Base-by-base conservation (phyloP, 1,140 invertebrate genomes). In the Ridgeia piscesae region DNA sequence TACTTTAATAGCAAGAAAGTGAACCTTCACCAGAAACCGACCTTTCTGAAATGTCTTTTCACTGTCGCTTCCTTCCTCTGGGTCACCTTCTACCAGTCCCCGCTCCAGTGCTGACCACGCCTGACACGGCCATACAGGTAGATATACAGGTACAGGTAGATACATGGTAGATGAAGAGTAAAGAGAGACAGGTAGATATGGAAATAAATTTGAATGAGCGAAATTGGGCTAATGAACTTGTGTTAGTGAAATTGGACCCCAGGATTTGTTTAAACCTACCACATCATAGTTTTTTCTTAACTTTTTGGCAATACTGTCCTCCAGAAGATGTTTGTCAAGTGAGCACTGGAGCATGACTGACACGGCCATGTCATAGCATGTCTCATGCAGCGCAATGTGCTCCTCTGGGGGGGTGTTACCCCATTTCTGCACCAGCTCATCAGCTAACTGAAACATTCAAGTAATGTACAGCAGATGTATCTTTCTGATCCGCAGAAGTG, bases 281-380 rank as follows among this genome's bases (percentile, higher is more conserved):
- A 90, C 35, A 4, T n/a, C 89, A n/a, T 90, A 90, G 35, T n/a
- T 31, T 27, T 33, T 90, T 90, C 35, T 90, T 27, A 91, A 21
- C 11, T 89, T 31, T 6, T 89, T 50, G 6, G 91, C 50, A 31
- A 35, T 35, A 35, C 34, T 93, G 33, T 92, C 42, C 34, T 92
- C 92, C 2, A 89, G 90, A 88, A 94, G 93, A 14, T 91, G 34
- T 31, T 92, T 35, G 1, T 93, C 93, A 93, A 93, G 93, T n/a
- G 88, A 35, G 31, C 91, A 91, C 0, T 42, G 35, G 31, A 92
- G 42, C 33, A 93, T 91, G 33, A 33, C 34, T 90, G 94, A 94
- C 17, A 94, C 88, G 34, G 89, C 89, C 35, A 94, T 21, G 6
- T 17, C 27, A 77, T 9, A 0, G 4, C 4, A 42, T 42, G 42